Conservation (phyloP, 2,113 vertebrate species). For the Plecturocebus donacophilus region DNA sequence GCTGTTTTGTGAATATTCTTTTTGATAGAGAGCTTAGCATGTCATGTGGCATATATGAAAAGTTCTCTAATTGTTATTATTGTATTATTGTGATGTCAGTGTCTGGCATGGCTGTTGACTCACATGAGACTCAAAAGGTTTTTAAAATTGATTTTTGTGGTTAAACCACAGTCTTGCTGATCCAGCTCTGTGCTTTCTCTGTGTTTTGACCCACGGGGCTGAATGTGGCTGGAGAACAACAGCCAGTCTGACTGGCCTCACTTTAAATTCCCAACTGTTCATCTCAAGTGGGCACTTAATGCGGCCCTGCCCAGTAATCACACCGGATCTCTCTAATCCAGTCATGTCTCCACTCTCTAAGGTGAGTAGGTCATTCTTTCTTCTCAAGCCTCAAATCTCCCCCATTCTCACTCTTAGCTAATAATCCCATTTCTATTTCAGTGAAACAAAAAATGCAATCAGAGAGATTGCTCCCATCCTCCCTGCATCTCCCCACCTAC, state of each 20-base stretch:
- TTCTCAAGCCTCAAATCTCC: background rate
- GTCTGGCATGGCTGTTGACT: background rate
- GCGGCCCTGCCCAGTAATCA: background rate
- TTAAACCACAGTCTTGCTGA: background rate
- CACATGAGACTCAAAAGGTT: background rate
- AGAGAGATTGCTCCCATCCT: background rate
- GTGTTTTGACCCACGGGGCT: background rate
- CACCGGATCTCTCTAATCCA: background rate
- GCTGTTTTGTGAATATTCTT: background rate
- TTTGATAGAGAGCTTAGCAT: background rate
- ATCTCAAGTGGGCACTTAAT: background rate
- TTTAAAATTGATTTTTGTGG: background rate
- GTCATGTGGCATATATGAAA: background rate
- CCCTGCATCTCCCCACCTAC: background rate
- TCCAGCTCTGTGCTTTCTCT: background rate
- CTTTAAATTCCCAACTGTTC: background rate
- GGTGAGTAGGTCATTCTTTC: background rate
- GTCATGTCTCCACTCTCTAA: background rate
- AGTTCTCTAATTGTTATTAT: background rate
- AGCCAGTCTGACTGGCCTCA: background rate
- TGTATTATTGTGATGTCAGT: background rate
- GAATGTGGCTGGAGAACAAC: background rate
- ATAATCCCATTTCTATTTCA: background rate
- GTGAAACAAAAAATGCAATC: background rate
- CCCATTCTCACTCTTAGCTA: background rate